Percentiles rank a stretch among this genome's conserved stretches.
phyloP scores from a whole-genome alignment of 2,797 vertebrate genomes.

The Capromys pilorides region DNA sequence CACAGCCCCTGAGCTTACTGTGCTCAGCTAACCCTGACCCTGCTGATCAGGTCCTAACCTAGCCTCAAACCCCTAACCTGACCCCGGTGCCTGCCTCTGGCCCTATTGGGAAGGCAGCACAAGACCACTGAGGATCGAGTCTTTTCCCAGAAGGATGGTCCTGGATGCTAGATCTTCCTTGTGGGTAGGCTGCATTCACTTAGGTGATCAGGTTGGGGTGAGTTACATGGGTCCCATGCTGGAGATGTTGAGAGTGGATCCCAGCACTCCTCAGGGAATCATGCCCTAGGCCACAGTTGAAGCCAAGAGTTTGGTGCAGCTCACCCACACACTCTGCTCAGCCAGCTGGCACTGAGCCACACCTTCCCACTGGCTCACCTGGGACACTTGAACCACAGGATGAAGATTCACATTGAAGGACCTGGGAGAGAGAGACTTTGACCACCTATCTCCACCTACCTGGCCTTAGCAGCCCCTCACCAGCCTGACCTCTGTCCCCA shows the following conservation, averaged over 20 bases:
- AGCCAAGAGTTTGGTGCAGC: not conserved
- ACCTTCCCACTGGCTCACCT: slow-evolving; percentile 86
- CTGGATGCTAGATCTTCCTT: too few relatives aligned
- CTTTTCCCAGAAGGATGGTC: not conserved
- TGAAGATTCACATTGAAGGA: slow-evolving; percentile 91
- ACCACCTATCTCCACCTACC: fast-evolving
- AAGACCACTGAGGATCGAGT: not conserved
- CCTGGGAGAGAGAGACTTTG: slow-evolving; percentile 78
- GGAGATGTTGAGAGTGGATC: slow-evolving; percentile 94
- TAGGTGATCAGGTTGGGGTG: slow-evolving; percentile 88
- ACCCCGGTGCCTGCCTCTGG: not conserved
- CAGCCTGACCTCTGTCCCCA: fast-evolving
- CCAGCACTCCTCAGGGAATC: slow-evolving; percentile 88
- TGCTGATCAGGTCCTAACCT: not conserved
- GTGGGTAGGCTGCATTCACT: slow-evolving; percentile 85
- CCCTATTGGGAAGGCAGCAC: slow-evolving; percentile 80
- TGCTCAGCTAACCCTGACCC: not conserved
- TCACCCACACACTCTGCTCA: fast-evolving
- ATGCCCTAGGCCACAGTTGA: slow-evolving; percentile 90
- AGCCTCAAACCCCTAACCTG: not conserved
- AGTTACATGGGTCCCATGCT: slow-evolving; percentile 91
- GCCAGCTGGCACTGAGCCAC: fast-evolving
- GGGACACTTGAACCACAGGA: slow-evolving; percentile 91
- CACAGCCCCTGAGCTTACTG: not conserved
- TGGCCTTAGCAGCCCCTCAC: not conserved